Percentiles rank a stretch among this genome's conserved stretches.
These are phyloP conservation scores for Entomobrya multifasciata DNA, from an alignment of 2,888 invertebrate species.

Conservation along the genomic window DNA sequence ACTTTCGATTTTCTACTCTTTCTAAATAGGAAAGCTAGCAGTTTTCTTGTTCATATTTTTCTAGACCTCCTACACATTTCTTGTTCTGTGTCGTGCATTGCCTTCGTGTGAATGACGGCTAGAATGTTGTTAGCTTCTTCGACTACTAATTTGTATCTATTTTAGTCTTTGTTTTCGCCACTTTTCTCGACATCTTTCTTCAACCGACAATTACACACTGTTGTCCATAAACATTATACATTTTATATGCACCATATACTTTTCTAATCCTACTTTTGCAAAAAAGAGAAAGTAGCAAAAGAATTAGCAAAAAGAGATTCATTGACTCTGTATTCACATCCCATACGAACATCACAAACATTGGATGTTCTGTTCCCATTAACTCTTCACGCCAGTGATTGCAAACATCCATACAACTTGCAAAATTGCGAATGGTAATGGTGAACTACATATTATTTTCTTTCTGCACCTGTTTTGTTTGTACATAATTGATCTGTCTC, in stretches of 20 bases:
- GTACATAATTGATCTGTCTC: constrained; percentile 20
- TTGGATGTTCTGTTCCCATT: not conserved
- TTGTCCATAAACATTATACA: too few species aligned
- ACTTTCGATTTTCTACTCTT: constrained; percentile 38
- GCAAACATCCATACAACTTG: too few species aligned
- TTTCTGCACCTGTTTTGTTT: too few species aligned
- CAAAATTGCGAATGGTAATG: too few species aligned
- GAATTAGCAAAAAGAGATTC: constrained; percentile 26
- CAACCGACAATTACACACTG: not conserved
- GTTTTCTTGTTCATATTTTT: not conserved
- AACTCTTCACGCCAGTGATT: not conserved
- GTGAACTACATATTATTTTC: constrained; percentile 1
- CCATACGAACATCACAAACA: too few species aligned
- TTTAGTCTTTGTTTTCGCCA: not conserved
- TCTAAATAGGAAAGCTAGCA: constrained; percentile 18
- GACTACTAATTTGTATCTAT: constrained; percentile 30
- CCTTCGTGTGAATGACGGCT: constrained; percentile 12
- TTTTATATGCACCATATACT: not conserved
- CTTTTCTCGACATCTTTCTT: constrained; percentile 3
- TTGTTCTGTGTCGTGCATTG: not conserved
- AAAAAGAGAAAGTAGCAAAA: too few species aligned
- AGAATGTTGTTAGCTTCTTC: constrained; percentile 23
- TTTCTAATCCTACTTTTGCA: not conserved
- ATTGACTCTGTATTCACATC: constrained; percentile 17
- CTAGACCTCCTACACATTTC: constrained; percentile 15